Evolutionary conservation across 2,797 vertebrate species (phyloP).

Genomic region (Sparus aurata): DNA sequence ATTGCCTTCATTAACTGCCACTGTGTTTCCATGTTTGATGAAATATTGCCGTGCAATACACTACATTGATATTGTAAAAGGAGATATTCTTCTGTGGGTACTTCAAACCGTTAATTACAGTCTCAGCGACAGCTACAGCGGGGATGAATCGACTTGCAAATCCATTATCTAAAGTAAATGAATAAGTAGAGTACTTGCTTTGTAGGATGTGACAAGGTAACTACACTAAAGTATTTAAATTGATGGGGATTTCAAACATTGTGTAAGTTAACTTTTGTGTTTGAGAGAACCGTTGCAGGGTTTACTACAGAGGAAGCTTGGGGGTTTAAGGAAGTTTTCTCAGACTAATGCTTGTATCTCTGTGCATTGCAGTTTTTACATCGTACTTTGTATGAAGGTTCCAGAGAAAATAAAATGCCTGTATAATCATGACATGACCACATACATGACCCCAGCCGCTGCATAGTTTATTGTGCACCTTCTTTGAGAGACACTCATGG

Average conservation of each 20-base stretch:
- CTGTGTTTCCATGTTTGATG: neutral
- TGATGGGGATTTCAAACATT: too few species aligned
- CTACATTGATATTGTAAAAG: neutral
- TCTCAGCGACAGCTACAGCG: neutral
- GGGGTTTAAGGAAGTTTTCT: neutral
- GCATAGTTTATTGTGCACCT: neutral
- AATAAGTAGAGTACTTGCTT: neutral
- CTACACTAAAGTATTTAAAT: neutral
- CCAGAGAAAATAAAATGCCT: neutral
- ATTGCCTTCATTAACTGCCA: conserved; percentile 11
- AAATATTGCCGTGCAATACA: conserved; percentile 1
- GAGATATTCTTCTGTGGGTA: neutral
- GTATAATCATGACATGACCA: neutral
- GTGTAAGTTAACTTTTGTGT: too few species aligned
- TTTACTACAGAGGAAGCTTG: neutral
- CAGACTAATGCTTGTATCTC: neutral
- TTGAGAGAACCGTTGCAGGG: neutral
- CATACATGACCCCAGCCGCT: neutral
- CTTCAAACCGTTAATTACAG: conserved; percentile 6
- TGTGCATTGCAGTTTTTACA: neutral
- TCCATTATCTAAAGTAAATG: conserved; percentile 6
- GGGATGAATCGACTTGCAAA: neutral
- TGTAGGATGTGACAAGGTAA: neutral
- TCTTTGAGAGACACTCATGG: neutral
- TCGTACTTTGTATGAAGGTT: neutral